A percentile compares a stretch with the other conserved stretches of the same genome.
Evolutionary conservation across 2,113 vertebrate genomes (phyloP).

Genomic region (Neotragus moschatus): DNA sequence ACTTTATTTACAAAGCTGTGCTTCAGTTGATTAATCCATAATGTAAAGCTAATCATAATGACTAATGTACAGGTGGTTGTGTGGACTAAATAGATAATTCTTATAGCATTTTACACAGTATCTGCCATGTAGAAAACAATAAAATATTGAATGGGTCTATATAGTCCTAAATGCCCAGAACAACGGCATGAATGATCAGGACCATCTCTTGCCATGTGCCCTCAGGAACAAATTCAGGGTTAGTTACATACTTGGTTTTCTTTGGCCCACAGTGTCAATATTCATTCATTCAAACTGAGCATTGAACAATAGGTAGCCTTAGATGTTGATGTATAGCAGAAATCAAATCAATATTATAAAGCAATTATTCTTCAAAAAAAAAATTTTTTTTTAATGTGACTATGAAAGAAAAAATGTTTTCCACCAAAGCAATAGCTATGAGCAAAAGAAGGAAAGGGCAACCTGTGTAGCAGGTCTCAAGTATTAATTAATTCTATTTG

Average conservation of each 20-base stretch:
- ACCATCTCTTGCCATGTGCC: background rate
- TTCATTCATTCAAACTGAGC: background rate
- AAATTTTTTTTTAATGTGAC: rapidly evolving
- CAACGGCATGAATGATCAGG: background rate
- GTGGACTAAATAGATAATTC: background rate
- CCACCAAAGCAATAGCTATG: background rate
- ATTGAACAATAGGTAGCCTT: background rate
- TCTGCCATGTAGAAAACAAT: background rate
- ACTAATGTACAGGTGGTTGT: background rate
- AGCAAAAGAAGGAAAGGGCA: background rate
- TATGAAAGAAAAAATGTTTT: background rate
- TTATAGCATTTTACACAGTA: background rate
- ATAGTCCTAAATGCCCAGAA: background rate
- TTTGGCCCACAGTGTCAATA: background rate
- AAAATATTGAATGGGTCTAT: background rate
- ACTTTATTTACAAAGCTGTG: conserved; percentile 23
- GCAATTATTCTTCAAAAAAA: background rate
- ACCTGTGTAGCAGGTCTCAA: background rate
- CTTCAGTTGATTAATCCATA: background rate
- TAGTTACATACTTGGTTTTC: background rate
- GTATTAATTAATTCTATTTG: background rate
- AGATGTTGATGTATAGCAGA: background rate
- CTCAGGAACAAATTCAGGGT: background rate
- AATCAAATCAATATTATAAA: background rate
- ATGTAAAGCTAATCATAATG: background rate